Evolutionary conservation across 2,113 vertebrate species (phyloP), one percentile per base, ranked within the genome.

Genomic region (Struthidea cinerea): DNA sequence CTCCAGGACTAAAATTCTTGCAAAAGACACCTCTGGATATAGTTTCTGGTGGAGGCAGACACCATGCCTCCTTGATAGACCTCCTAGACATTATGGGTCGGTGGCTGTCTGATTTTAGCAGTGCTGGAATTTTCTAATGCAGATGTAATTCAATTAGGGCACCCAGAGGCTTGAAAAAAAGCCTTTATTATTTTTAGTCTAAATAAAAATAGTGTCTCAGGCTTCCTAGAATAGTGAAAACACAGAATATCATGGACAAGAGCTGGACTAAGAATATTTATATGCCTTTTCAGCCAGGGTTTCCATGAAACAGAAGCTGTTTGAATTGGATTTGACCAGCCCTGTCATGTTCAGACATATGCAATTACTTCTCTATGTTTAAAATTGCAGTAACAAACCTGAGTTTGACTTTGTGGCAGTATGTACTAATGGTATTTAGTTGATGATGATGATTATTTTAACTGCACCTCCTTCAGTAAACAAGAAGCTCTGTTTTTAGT

Each of bases 121-220:
- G 64, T 11, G 39, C 33, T 74, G 52, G 55, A 50, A 71, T 95
- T 96, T 77, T 73, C 73, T 95, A 87, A 94, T 61, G 50, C 60
- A 95, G 76, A 63, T 3, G 4, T 90, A 86, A 93, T 81, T 96
- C 64, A 90, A 75, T 89, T 89, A 92, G 44, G 64, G 32, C 71
- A 78, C 47, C 22, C 86, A 90, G 83, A 90, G 46, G 47, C 50
- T 5, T 93, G 92, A 60, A 89, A 64, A 78, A 93, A 90, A 96
- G 83, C 52, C 68, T 90, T 86, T 64, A 78, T 95, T 97, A 95
- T 95, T 95, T 96, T 95, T 94, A 89, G 80, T 75, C 80, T 70
- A 77, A 87, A 95, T 78, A 89, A 95, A 96, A 95, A 92, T 96
- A 96, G 91, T 37, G 77, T 89, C 60, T 68, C 35, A 47, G 84